Base-by-base conservation (phyloP, 1,140 invertebrate species). In the Drosophila trapezifrons region DNA sequence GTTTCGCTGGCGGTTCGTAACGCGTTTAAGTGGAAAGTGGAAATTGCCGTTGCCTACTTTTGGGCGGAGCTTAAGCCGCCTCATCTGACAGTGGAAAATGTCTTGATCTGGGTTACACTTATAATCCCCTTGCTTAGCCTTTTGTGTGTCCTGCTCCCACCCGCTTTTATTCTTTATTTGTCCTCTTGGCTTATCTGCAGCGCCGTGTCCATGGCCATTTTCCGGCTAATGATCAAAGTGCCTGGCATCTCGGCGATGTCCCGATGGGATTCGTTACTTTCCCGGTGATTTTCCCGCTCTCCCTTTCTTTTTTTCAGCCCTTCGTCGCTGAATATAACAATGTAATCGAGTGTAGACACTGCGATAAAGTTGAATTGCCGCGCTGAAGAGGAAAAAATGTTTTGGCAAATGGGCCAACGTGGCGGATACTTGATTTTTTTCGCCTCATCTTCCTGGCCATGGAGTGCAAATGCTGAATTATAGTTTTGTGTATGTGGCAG, bases 311-410 rank as follows among this genome's bases (percentile, higher is more conserved):
- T 76, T 62, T 62, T 27, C 80, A 51, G 63, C 40, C 54, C 25
- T 46, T n/a, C 15, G 32, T 37, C 12, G 43, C 52, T 37, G 37
- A 56, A 62, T 66, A 74, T 84, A 77, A 85, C 81, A 85, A 85
- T 76, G 82, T 86, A 86, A 85, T 85, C 82, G 81, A 86, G 82
- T 86, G 82, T 78, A 74, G 70, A 67, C 64, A 78, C 73, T 64
- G 74, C 49, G 81, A 85, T 85, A 85, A 85, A 78, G 47, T 74
- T 74, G 67, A 85, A 73, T 80, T 76, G 80, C 76, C 32, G 22
- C 35, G 58, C 72, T 25, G 42, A 10, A 18, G 18, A 12, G 12
- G 32, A 76, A 80, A 69, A 60, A 83, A 76, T 73, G 43, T 74
- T 25, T 29, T 59, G 60, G 64, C 69, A 82, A 81, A 81, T 77